Evolutionary conservation across 2,888 invertebrate genomes (phyloP), one percentile per base, ranked within the genome.

Genomic region (Drosophila kuntzei): DNA sequence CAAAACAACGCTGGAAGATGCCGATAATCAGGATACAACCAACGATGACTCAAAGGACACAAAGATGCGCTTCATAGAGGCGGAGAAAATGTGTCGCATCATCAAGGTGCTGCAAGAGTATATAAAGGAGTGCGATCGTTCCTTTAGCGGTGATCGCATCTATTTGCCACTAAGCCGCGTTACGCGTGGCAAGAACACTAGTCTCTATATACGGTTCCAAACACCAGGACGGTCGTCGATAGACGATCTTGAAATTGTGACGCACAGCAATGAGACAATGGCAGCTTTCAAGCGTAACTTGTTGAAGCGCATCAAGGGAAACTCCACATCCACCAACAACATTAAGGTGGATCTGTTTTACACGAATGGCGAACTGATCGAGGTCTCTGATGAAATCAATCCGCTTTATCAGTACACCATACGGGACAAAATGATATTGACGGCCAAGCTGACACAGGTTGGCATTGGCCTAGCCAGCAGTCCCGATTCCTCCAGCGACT

Each of bases 61-160:
- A 8, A 91, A 91, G 73, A 87, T 91, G 86, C 89, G 91, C 39
- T 89, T 90, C 36, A 90, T 90, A 11, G 97, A 97, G 91, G 95
- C 96, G 6, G 95, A 95, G 67, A 95, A 97, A 92, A 97, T 98
- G 96, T 97, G 97, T 92, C 95, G 98, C 79, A 96, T 99, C 59
- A 95, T 99, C 92, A 96, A 97, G 93, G 98, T 98, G 89, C 94
- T 99, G 89, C 96, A 97, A 91, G 98, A 98, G 93, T 99, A 99
- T 92, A 95, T 99, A 72, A 96, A 96, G 87, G 98, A 98, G 93
- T 98, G 98, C 93, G 98, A 98, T 94, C 95, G 95, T 84, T 95
- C 95, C 76, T 97, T 96, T 93, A 94, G 95, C 50, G 97, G 97
- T 37, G 98, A 99, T 91, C 94, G 99, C 76, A 96, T 96, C 90